Evolutionary conservation across 2,797 vertebrate genomes (phyloP), one percentile per base, ranked within the genome.

Genomic region (Lates japonicus): DNA sequence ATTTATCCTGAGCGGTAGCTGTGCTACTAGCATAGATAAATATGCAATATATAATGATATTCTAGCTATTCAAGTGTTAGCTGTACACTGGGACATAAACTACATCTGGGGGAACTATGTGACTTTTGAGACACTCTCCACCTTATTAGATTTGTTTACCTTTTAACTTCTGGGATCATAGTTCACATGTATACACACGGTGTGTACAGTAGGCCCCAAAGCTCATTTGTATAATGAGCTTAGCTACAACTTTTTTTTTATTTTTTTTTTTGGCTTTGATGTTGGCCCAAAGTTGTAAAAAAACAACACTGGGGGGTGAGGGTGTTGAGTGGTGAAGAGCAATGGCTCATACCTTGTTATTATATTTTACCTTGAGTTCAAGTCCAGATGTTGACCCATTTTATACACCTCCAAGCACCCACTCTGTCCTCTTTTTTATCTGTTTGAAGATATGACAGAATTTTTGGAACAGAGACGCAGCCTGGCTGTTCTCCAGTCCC

Each of bases 141-240:
- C 61, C 72, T 76, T 80, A 71, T 87, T 89, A 75, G 63, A 76
- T 65, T 76, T 91, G 70, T 78, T 89, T 89, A 87, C 81, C 54
- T 80, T 84, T 81, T 49, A 66, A 76, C 70, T 81, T 52, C 20
- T 55, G 74, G 81, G 59, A 77, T 78, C 73, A 70, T 78, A 77
- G 78, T 62, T 82, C 58, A 69, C 46, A 57, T 74, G 70, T 68
- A 71, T 44, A 14, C 64, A 54, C 72, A 81, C 3, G 0, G 41
- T 61, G 59, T 78, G 62, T 58, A 60, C 66, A 60, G 33, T 17
- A 14, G 52, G 41, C 75, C 76, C 78, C 76, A 60, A 63, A 86
- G 84, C 82, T 88, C 71, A 78, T 93, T 91, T 88, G 70, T 87
- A 57, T 89, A 88, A 93, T 87, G 82, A 89, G 90, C 88, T 90